A percentile compares a stretch with the other conserved stretches of the same genome.
phyloP scores from a whole-genome alignment of 2,888 invertebrate genomes.

The Idaea biselata region DNA sequence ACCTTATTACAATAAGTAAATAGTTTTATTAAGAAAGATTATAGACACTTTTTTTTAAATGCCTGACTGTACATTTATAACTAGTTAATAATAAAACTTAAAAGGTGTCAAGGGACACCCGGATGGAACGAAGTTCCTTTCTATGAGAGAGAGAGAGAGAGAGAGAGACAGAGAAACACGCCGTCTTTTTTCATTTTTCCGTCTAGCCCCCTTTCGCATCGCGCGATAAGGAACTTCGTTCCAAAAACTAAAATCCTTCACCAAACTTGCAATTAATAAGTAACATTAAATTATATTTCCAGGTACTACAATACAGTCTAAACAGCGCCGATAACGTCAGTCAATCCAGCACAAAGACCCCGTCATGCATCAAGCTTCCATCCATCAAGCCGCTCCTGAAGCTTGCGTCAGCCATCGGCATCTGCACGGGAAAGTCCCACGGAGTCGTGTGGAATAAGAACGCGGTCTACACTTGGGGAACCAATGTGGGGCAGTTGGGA shows the following conservation, averaged over 20 bases:
- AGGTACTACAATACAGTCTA: slow-evolving; percentile 66
- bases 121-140: no score
- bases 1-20: no score
- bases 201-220: no score
- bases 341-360: slow-evolving; percentile 58
- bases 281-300: slow-evolving; percentile 17
- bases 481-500: slow-evolving; percentile 91
- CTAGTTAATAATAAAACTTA: no score
- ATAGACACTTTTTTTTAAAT: no score
- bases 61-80: no score
- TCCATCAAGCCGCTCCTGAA: slow-evolving; percentile 57
- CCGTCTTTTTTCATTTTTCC: no score
- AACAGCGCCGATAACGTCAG: slow-evolving; percentile 59
- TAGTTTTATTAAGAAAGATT: no score
- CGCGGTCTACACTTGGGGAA: slow-evolving; percentile 88
- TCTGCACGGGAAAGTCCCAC: slow-evolving; percentile 86
- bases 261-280: not conserved
- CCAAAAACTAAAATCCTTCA: not conserved
- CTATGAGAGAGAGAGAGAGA: no score
- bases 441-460: slow-evolving; percentile 84
- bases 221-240: no score
- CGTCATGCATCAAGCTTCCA: slow-evolving; percentile 54
- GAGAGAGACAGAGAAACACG: no score
- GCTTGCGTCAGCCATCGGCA: slow-evolving; percentile 65
- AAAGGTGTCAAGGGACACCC: no score